A percentile compares a stretch with the other conserved stretches of the same genome.
phyloP scores from a whole-genome alignment of 2,888 invertebrate species.

The Entomobrya proxima region DNA sequence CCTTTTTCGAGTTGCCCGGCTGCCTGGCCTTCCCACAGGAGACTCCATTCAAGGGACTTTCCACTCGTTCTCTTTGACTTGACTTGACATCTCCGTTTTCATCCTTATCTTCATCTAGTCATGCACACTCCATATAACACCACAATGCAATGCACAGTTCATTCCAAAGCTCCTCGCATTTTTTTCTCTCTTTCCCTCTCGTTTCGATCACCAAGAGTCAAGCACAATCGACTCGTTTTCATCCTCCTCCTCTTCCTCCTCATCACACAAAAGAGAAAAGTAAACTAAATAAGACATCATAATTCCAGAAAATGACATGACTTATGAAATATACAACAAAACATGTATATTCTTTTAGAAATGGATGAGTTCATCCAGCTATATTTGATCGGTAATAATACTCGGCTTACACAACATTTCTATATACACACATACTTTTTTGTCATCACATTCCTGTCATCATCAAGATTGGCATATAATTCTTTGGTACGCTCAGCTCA shows the following conservation, averaged over 20 bases:
- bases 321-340: not conserved
- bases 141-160: not conserved
- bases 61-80: constrained; percentile 9
- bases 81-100: constrained; percentile 1
- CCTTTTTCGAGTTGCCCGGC: too few relatives aligned
- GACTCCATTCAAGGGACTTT: constrained; percentile 15
- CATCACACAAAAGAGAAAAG: too few relatives aligned
- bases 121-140: not conserved
- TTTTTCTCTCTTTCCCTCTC: not conserved
- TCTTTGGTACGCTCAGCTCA: not conserved
- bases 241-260: not conserved
- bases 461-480: too few relatives aligned
- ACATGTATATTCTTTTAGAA: not conserved
- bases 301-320: constrained; percentile 12
- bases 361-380: not conserved
- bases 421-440: not conserved
- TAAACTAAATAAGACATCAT: constrained; percentile 16
- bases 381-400: not conserved
- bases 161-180: not conserved
- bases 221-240: not conserved
- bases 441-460: constrained; percentile 12
- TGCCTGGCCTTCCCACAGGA: not conserved
- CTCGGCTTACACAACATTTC: too few relatives aligned
- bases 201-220: not conserved
- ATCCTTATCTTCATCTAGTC: not conserved